These are phyloP conservation scores for Acrocephalus kingi DNA, from an alignment of 2,113 vertebrate genomes.

Conservation along the genomic window DNA sequence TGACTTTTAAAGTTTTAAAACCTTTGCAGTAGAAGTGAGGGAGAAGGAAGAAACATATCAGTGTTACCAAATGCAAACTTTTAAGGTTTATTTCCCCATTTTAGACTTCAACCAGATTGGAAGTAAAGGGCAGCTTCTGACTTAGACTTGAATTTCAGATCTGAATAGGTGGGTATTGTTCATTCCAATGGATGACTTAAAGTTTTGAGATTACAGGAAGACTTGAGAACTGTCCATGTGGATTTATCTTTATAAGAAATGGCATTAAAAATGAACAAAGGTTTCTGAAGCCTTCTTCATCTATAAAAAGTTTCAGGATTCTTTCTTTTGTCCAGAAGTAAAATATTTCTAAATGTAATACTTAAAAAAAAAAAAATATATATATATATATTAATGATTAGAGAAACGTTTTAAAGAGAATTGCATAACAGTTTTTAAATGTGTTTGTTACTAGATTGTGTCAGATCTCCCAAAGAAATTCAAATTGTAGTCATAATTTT, in stretches of 20 bases:
- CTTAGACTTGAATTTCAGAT: neutral
- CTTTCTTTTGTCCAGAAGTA: neutral
- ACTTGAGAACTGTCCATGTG: neutral
- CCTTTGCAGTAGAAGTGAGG: neutral
- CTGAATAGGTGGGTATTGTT: neutral
- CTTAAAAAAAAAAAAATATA: rapidly evolving
- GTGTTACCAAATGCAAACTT: neutral
- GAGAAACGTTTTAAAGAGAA: neutral
- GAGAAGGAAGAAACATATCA: neutral
- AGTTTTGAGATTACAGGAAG: neutral
- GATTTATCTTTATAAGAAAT: neutral
- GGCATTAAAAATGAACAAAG: neutral
- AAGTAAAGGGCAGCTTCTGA: neutral
- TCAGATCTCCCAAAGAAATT: neutral
- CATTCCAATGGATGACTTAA: neutral
- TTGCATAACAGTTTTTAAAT: neutral
- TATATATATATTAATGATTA: neutral
- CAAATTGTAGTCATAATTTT: neutral
- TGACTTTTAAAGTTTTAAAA: neutral
- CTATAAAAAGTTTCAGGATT: neutral
- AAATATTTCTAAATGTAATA: neutral
- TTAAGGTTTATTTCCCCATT: neutral
- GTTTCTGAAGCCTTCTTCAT: neutral
- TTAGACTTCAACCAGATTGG: neutral
- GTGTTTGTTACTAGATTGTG: neutral